Evolutionary conservation across 2,113 vertebrate species (phyloP).

Genomic region (Brachirus orientalis): DNA sequence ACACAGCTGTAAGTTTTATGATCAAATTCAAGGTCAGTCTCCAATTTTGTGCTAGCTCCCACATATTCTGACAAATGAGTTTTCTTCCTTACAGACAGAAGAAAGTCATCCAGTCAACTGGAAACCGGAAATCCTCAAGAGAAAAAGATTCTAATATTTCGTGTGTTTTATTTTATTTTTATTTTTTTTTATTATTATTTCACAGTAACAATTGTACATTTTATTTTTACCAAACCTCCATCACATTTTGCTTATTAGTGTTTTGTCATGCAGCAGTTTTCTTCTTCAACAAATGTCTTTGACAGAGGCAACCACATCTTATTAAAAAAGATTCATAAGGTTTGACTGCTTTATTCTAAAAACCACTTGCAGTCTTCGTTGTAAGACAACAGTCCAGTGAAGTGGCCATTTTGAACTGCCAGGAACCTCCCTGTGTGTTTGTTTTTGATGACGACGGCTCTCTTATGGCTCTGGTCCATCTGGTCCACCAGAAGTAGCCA

Average conservation of each 20-base stretch:
- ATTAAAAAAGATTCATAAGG: neutral
- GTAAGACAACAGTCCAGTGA: constrained; percentile 41
- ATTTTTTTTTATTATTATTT: constrained; percentile 19
- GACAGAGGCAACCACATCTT: neutral
- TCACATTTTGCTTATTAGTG: neutral
- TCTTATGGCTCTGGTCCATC: constrained; percentile 45
- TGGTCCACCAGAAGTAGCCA: constrained; percentile 63
- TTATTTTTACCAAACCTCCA: constrained; percentile 12
- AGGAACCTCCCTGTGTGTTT: constrained; percentile 49
- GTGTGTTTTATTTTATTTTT: constrained; percentile 29
- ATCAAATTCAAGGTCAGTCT: neutral
- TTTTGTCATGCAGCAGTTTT: constrained; percentile 7
- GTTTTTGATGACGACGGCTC: constrained; percentile 62
- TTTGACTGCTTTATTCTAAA: constrained; percentile 34
- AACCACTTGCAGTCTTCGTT: constrained; percentile 62
- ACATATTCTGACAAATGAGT: neutral
- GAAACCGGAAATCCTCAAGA: constrained; percentile 99
- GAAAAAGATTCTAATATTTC: constrained; percentile 90
- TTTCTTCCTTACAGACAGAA: constrained; percentile 87
- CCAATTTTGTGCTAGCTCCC: rapidly evolving
- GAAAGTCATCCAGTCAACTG: constrained; percentile 97
- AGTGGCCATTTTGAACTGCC: constrained; percentile 37
- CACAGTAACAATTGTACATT: constrained; percentile 17
- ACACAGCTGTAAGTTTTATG: constrained; percentile 86
- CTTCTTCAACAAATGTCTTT: neutral